Evolutionary conservation across 2,888 invertebrate genomes (phyloP).

Genomic region (Synergus gifuensis): DNA sequence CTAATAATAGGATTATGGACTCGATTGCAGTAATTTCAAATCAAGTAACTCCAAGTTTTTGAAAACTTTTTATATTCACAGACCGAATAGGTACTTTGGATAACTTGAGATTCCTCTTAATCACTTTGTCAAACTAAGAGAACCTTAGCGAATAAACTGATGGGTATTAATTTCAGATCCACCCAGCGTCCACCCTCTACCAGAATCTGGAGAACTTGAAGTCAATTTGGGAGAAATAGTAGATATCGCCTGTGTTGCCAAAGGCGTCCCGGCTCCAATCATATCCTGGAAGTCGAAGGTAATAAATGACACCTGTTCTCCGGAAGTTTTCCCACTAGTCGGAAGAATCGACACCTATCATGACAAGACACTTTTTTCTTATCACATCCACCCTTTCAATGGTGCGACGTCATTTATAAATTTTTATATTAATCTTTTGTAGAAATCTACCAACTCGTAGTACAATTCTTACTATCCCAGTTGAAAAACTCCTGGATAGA

Average conservation of each 20-base stretch:
- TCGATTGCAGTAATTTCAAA: too few species aligned
- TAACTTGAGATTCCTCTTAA: not conserved
- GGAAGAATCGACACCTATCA: not conserved
- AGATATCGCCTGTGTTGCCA: conserved; percentile 85
- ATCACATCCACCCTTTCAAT: not conserved
- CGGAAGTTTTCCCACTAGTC: not conserved
- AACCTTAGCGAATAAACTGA: conserved; percentile 6
- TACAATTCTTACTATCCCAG: too few species aligned
- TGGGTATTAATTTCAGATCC: conserved; percentile 79
- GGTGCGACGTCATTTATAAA: too few species aligned
- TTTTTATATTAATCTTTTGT: too few species aligned
- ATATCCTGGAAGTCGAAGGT: conserved; percentile 85
- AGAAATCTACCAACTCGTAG: too few species aligned
- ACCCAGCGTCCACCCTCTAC: conserved; percentile 84
- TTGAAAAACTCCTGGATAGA: too few species aligned
- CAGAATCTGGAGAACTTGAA: conserved; percentile 85
- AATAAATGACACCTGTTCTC: conserved; percentile 50
- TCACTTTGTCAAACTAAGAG: not conserved
- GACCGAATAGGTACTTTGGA: not conserved
- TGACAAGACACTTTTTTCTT: not conserved
- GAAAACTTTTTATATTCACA: not conserved
- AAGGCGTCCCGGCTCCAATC: conserved; percentile 86
- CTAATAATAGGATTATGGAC: too few species aligned
- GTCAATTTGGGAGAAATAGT: conserved; percentile 87
- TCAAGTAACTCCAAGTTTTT: too few species aligned